Evolutionary conservation across 2,113 vertebrate genomes (phyloP).

Genomic region (Zosterops hypoxanthus): DNA sequence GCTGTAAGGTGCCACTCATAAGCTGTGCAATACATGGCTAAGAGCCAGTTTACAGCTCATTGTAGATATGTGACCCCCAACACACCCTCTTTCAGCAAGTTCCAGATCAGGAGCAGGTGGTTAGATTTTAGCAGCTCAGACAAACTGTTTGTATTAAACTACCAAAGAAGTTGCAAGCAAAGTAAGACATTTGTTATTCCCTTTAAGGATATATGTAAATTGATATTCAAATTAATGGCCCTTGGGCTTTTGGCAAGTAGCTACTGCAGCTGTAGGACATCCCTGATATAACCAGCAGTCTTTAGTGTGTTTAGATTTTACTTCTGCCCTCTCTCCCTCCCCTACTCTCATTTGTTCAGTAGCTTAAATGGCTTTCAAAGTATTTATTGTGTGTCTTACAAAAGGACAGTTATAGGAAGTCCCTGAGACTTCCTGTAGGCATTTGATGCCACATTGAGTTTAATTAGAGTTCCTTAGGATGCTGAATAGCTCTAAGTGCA

Average conservation of each 20-base stretch:
- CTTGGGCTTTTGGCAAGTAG: conserved; percentile 1
- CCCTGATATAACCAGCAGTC: neutral
- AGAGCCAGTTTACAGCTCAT: neutral
- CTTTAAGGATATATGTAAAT: neutral
- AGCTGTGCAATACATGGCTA: rapidly evolving
- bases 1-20: neutral
- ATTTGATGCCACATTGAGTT: conserved; percentile 50
- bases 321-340: neutral
- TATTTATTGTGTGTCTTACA: conserved; percentile 53
- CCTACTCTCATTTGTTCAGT: neutral
- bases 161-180: neutral
- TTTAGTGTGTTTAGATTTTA: conserved; percentile 17
- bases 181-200: neutral
- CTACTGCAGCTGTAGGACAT: conserved; percentile 32
- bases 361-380: conserved; percentile 46
- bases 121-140: neutral
- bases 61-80: neutral
- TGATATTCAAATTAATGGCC: neutral
- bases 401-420: conserved; percentile 37
- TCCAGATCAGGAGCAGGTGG: neutral
- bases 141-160: neutral
- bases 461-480: conserved; percentile 35
- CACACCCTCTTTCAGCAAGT: neutral
- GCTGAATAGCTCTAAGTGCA: conserved; percentile 26
- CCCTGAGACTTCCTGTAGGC: conserved; percentile 51